These are phyloP conservation scores for Nebria salina DNA, from an alignment of 2,888 invertebrate species.

Conservation along the genomic window DNA sequence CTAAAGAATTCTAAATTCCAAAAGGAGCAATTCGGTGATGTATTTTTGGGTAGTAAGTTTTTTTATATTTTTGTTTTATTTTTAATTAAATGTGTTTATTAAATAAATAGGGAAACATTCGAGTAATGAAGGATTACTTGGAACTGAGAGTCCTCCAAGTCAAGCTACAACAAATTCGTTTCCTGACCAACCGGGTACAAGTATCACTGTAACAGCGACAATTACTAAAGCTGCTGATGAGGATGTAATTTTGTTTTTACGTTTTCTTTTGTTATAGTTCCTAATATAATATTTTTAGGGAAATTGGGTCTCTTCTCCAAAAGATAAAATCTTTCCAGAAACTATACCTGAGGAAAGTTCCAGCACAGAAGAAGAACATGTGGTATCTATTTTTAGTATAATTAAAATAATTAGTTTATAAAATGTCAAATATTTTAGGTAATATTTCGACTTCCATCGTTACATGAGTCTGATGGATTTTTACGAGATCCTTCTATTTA, in stretches of 20 bases:
- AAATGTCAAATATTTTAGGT: conserved; percentile 56
- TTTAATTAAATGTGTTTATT: conserved; percentile 5
- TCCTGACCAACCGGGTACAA: conserved; percentile 63
- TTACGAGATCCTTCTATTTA: conserved; percentile 82
- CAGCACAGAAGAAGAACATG: conserved; percentile 91
- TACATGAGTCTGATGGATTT: conserved; percentile 75
- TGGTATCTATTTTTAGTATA: conserved; percentile 61
- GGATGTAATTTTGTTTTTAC: conserved; percentile 63
- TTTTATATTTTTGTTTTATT: conserved; percentile 14
- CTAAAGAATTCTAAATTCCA: conserved; percentile 59
- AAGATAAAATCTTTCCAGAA: conserved; percentile 89
- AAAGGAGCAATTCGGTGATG: conserved; percentile 71
- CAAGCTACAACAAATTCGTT: conserved; percentile 67
- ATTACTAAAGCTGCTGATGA: conserved; percentile 65
- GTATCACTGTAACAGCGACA: conserved; percentile 62
- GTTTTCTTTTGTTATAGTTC: not conserved
- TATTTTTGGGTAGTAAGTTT: conserved; percentile 79
- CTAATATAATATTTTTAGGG: conserved; percentile 61
- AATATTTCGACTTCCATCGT: conserved; percentile 84
- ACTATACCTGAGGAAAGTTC: conserved; percentile 94
- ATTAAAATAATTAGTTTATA: conserved; percentile 51
- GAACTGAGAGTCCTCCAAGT: conserved; percentile 72
- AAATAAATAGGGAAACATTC: conserved; percentile 55
- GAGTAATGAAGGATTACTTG: conserved; percentile 57
- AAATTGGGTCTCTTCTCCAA: conserved; percentile 85